Conservation (phyloP, 2,113 vertebrate genomes). For the Plotosus lineatus region DNA sequence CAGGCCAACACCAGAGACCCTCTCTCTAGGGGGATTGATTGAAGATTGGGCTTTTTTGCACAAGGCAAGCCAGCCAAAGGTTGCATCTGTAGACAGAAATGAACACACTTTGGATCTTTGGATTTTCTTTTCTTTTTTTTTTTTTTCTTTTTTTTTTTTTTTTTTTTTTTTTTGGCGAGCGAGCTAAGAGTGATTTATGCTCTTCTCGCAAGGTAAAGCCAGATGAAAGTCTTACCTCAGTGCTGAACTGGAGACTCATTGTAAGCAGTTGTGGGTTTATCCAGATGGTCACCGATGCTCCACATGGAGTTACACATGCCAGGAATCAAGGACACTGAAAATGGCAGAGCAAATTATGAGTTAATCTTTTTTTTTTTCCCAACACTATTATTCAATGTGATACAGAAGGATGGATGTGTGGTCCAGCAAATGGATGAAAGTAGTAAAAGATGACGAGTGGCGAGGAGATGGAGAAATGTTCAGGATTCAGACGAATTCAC, state of each 20-base stretch:
- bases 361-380: neutral
- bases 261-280: neutral
- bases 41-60: conserved; percentile 56
- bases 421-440: neutral
- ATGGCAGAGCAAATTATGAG: conserved; percentile 1
- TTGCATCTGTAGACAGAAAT: conserved; percentile 63
- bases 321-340: conserved; percentile 11
- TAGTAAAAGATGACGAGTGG: neutral
- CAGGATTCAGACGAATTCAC: conserved; percentile 16
- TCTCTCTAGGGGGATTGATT: conserved; percentile 55
- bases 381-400: neutral
- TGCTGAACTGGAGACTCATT: conserved; percentile 15
- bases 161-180: neutral
- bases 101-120: conserved; percentile 59
- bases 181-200: conserved; percentile 6
- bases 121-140: neutral
- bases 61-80: conserved; percentile 53
- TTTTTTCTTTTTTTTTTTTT: neutral
- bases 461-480: conserved; percentile 13
- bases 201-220: neutral
- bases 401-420: neutral
- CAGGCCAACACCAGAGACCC: conserved; percentile 47
- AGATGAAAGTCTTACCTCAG: conserved; percentile 18
- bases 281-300: neutral
- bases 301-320: conserved; percentile 8